Base-by-base conservation (phyloP, 2,797 vertebrate genomes). In the Acomys russatus region DNA sequence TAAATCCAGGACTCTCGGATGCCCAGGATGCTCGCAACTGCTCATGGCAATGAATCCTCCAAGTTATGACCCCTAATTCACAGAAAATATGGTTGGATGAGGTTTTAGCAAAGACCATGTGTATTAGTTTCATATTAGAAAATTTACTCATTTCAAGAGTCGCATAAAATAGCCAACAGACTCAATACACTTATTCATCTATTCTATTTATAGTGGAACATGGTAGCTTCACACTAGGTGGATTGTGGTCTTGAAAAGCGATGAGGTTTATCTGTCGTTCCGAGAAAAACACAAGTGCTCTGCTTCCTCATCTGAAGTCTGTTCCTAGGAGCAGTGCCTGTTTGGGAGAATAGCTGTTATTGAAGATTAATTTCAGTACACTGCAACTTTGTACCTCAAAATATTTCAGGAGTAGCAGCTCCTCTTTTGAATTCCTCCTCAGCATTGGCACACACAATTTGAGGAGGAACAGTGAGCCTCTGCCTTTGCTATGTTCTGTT, bases 251-350 rank as follows among this genome's bases (percentile, higher is more conserved):
- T 89, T 87, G 64, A 82, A 89, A 93, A 56, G 61, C 38, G 2
- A 76, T 30, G 76, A 96, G 38, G 84, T 28, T 91, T 9, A 59
- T 9, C 87, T 80, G 78, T 38, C 89, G 1, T 20, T 87, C 54
- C 91, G 74, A 74, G 78, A 90, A 68, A 73, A 64, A 66, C 78
- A 64, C 30, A 80, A 84, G 12, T 23, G 2, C 51, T 38, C 54
- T 63, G 64, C 38, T 92, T 96, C 77, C 88, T 35, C 11, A 44
- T 96, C 64, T 92, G 68, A 92, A 93, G 78, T 87, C 78, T 95
- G 44, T 73, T 86, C 91, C 78, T 94, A 89, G 93, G 90, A 95
- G 73, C 20, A 68, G 23, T 6, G 28, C 33, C 94, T 92, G 20
- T 68, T 93, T 68, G 25, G 35, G 61, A 85, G 82, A 95, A 94